Conservation (phyloP, 1,140 invertebrate genomes). For the Hestina assimilis region DNA sequence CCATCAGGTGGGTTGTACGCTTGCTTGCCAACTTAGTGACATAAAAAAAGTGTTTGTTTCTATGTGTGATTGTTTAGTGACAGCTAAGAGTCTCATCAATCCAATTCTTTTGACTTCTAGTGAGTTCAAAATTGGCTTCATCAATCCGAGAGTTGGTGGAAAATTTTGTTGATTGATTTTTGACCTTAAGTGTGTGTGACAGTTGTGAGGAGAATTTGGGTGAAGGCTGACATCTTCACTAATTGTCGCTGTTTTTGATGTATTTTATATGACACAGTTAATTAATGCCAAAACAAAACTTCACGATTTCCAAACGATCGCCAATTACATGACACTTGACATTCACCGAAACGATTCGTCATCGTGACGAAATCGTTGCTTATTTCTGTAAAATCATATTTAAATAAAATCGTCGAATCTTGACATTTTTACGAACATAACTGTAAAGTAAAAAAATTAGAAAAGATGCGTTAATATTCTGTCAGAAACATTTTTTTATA, state of each 20-base stretch:
- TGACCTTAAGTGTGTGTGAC: background rate
- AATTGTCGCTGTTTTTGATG: background rate
- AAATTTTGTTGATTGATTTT: too few relatives aligned
- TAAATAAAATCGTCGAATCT: background rate
- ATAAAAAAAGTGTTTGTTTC: too few relatives aligned
- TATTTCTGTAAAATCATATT: background rate
- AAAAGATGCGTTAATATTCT: too few relatives aligned
- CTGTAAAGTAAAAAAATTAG: too few relatives aligned
- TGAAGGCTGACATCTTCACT: conserved; percentile 10
- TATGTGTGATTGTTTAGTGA: too few relatives aligned
- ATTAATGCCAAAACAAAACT: conserved; percentile 5
- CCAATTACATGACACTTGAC: conserved; percentile 6
- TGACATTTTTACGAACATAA: background rate
- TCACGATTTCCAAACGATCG: conserved; percentile 1
- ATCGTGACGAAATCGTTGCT: background rate
- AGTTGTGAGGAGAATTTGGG: background rate
- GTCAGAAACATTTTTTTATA: too few relatives aligned
- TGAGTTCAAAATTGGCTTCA: too few relatives aligned
- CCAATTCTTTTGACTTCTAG: too few relatives aligned
- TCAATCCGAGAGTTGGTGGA: too few relatives aligned
- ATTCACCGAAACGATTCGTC: background rate
- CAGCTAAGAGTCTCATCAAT: too few relatives aligned
- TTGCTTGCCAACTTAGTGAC: too few relatives aligned
- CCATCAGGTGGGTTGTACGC: too few relatives aligned
- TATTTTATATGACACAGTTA: conserved; percentile 1